Conservation (phyloP, 2,797 vertebrate genomes). For the Thamnophis elegans region DNA sequence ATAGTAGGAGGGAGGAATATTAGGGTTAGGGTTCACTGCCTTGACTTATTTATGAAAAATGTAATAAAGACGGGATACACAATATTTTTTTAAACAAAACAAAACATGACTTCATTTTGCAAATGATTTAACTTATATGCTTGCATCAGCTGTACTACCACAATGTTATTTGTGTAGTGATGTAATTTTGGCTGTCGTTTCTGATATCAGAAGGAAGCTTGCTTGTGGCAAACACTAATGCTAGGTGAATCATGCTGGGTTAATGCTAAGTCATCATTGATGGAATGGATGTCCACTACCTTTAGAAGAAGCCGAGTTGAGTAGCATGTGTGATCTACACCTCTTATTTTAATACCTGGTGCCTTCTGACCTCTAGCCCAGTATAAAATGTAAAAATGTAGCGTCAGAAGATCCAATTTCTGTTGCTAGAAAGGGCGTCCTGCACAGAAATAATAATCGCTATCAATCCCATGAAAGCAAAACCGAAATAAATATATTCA, state of each 20-base stretch:
- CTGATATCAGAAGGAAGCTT: too few relatives aligned
- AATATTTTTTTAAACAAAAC: too few relatives aligned
- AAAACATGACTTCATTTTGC: too few relatives aligned
- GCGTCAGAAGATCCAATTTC: background rate
- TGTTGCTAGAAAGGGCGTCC: background rate
- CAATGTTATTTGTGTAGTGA: too few relatives aligned
- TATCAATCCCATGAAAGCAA: background rate
- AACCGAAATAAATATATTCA: background rate
- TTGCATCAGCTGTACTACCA: too few relatives aligned
- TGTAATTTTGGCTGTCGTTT: too few relatives aligned
- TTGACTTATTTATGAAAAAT: too few relatives aligned
- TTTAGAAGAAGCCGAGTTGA: background rate
- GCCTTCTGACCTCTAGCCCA: too few relatives aligned
- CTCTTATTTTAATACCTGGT: background rate
- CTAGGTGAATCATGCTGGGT: too few relatives aligned
- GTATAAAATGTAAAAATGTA: background rate
- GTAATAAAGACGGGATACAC: too few relatives aligned
- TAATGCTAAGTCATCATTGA: background rate
- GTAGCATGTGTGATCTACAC: background rate
- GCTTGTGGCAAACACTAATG: too few relatives aligned
- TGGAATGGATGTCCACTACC: background rate
- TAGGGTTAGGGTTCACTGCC: background rate
- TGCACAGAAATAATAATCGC: background rate
- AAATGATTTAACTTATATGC: too few relatives aligned
- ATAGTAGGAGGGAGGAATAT: background rate